Evolutionary conservation across 2,888 invertebrate genomes (phyloP).

Genomic region (Drosophila paranaensis): DNA sequence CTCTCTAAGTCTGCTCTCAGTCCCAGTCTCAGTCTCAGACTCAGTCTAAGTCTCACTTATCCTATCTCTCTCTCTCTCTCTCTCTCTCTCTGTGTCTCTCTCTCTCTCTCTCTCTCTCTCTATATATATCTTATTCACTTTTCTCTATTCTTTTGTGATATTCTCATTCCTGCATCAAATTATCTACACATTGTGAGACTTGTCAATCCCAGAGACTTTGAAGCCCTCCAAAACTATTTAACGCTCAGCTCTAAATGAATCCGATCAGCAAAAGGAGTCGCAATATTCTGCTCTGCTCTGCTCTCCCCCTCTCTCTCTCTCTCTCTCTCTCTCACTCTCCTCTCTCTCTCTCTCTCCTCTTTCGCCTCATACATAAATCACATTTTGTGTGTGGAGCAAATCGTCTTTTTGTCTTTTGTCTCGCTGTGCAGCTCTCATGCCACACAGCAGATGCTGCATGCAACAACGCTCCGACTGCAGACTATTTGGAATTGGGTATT

Average conservation of each 20-base stretch:
- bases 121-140: too few species aligned
- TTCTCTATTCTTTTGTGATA: too few species aligned
- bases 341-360: not conserved
- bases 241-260: not conserved
- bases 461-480: slow-evolving; percentile 9
- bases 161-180: not conserved
- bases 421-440: slow-evolving; percentile 15
- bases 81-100: too few species aligned
- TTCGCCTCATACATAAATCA: not conserved
- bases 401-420: slow-evolving; percentile 47
- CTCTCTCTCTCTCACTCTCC: too few species aligned
- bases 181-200: not conserved
- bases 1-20: too few species aligned
- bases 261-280: not conserved
- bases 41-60: not conserved
- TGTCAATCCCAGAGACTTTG: not conserved
- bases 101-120: too few species aligned
- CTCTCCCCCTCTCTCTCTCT: too few species aligned
- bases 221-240: not conserved
- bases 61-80: too few species aligned
- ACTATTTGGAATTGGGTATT: slow-evolving; percentile 37
- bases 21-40: not conserved
- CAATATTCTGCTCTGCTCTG: not conserved
- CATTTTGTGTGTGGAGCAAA: slow-evolving; percentile 19
- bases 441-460: slow-evolving; percentile 13